Evolutionary conservation across 2,888 invertebrate species (phyloP).

Genomic region (Rhagonycha lutea): DNA sequence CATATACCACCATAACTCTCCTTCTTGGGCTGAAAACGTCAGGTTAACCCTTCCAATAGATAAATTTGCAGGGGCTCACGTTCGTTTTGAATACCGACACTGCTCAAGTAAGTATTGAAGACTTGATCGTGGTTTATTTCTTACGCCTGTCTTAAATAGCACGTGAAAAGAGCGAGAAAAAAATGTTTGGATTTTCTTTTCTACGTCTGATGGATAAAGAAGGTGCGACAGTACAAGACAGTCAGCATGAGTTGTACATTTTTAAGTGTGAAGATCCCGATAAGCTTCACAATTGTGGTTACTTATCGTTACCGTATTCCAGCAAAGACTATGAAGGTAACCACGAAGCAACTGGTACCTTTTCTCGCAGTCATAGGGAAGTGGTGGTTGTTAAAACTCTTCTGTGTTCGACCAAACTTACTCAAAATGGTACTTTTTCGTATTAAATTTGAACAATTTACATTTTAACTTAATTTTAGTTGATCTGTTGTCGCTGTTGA

Average conservation of each 20-base stretch:
- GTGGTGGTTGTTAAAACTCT: slow-evolving; percentile 79
- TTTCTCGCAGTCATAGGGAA: slow-evolving; percentile 84
- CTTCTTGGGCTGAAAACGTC: slow-evolving; percentile 89
- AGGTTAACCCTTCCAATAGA: slow-evolving; percentile 89
- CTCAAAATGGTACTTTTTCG: slow-evolving; percentile 77
- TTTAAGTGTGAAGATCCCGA: slow-evolving; percentile 89
- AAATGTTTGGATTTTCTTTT: slow-evolving; percentile 90
- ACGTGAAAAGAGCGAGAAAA: slow-evolving; percentile 87
- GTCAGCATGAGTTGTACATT: slow-evolving; percentile 85
- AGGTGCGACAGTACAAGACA: slow-evolving; percentile 87
- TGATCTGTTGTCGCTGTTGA: slow-evolving; percentile 83
- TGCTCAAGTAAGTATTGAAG: slow-evolving; percentile 78
- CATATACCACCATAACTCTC: slow-evolving; percentile 92
- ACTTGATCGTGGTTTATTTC: neutral
- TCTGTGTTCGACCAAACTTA: slow-evolving; percentile 94
- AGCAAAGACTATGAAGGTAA: slow-evolving; percentile 66
- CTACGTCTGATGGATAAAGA: slow-evolving; percentile 88
- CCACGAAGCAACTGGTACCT: slow-evolving; percentile 60
- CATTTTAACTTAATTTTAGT: slow-evolving; percentile 57
- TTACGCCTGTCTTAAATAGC: slow-evolving; percentile 58
- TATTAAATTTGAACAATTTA: neutral
- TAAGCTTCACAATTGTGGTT: slow-evolving; percentile 69
- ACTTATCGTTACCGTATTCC: slow-evolving; percentile 68
- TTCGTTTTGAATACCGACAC: slow-evolving; percentile 89
- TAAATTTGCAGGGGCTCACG: slow-evolving; percentile 88